phyloP scores from a whole-genome alignment of 2,113 vertebrate species.

The Tachuris rubrigastra region DNA sequence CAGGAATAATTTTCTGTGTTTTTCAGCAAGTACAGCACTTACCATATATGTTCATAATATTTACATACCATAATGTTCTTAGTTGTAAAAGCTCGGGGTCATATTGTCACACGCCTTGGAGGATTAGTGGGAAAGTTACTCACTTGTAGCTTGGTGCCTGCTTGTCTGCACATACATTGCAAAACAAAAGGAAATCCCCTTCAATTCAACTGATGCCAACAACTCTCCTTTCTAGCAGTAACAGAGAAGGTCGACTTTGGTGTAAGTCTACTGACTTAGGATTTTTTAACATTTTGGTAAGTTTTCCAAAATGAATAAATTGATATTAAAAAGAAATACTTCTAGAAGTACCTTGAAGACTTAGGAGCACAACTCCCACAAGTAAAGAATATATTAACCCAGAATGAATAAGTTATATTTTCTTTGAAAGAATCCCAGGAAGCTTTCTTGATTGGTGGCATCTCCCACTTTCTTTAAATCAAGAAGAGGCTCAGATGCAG shows the following conservation, averaged over 20 bases:
- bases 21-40: conserved; percentile 50
- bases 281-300: conserved; percentile 10
- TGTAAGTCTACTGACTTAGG: background rate
- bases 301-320: background rate
- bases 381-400: background rate
- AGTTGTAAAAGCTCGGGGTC: conserved; percentile 57
- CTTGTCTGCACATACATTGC: conserved; percentile 61
- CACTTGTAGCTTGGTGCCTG: conserved; percentile 66
- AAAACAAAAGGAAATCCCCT: conserved; percentile 65
- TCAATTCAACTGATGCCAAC: conserved; percentile 48
- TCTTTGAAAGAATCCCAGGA: background rate
- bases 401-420: background rate
- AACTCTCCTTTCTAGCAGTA: background rate
- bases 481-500: background rate
- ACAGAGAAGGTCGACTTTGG: background rate
- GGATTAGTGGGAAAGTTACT: conserved; percentile 65
- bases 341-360: conserved; percentile 14
- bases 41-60: conserved; percentile 67
- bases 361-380: background rate
- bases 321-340: background rate
- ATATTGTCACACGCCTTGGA: conserved; percentile 58
- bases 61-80: conserved; percentile 56
- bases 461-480: background rate
- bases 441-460: background rate
- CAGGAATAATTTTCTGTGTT: background rate